These are phyloP conservation scores for Neosilurus hyrtlii DNA, from an alignment of 2,797 vertebrate species.

Conservation along the genomic window DNA sequence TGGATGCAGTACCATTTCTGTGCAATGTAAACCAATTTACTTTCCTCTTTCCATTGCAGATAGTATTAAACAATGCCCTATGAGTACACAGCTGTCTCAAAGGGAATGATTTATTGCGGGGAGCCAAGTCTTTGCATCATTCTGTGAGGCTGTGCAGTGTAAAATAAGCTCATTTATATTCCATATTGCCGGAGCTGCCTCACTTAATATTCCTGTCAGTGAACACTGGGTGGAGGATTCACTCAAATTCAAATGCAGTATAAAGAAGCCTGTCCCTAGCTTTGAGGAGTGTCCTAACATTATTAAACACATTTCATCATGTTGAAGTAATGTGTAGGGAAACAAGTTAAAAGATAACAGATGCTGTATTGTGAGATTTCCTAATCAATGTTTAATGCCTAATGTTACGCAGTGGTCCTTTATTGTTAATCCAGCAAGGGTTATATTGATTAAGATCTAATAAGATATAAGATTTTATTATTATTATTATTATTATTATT, in stretches of 20 bases:
- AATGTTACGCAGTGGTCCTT: too few species aligned
- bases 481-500: too few species aligned
- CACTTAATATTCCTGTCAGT: slow-evolving; percentile 85
- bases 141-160: slow-evolving; percentile 80
- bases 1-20: slow-evolving; percentile 63
- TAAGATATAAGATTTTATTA: too few species aligned
- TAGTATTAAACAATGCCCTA: slow-evolving; percentile 85
- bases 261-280: slow-evolving; percentile 66
- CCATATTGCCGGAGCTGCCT: slow-evolving; percentile 79
- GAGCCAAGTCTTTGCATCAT: slow-evolving; percentile 76
- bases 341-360: slow-evolving; percentile 59
- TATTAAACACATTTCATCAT: slow-evolving; percentile 76
- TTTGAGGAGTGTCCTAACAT: slow-evolving; percentile 78
- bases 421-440: too few species aligned
- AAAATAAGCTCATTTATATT: slow-evolving; percentile 89
- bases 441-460: too few species aligned
- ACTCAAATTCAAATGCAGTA: slow-evolving; percentile 70
- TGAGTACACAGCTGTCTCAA: slow-evolving; percentile 79
- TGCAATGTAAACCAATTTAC: slow-evolving; percentile 82
- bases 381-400: not conserved
- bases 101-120: slow-evolving; percentile 86
- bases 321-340: slow-evolving; percentile 64
- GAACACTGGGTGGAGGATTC: slow-evolving; percentile 72
- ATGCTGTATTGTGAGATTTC: slow-evolving; percentile 50
- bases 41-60: slow-evolving; percentile 73